Percentiles rank a stretch among this genome's conserved stretches.
Conservation (phyloP, 2,888 invertebrate species). For the Drosophila macrothrix region DNA sequence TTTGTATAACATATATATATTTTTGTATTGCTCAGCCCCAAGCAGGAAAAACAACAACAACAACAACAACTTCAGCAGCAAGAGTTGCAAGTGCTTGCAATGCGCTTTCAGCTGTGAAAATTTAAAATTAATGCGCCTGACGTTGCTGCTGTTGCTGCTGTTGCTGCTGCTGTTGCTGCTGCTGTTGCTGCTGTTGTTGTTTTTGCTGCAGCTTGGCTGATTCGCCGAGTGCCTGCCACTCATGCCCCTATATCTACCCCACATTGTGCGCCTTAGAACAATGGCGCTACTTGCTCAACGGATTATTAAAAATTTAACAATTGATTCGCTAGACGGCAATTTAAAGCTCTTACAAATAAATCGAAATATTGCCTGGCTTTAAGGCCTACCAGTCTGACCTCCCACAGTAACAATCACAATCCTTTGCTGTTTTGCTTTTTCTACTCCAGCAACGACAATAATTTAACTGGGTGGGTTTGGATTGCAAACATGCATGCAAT, state of each 20-base stretch:
- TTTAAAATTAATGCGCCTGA: slow-evolving; percentile 71
- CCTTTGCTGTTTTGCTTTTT: slow-evolving; percentile 11
- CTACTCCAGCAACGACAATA: not conserved
- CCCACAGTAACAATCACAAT: slow-evolving; percentile 17
- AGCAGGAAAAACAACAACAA: slow-evolving; percentile 11
- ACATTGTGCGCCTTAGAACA: slow-evolving; percentile 45
- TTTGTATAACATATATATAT: slow-evolving; percentile 1
- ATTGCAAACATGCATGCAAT: slow-evolving; percentile 50
- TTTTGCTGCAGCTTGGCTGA: slow-evolving; percentile 43
- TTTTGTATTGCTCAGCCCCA: slow-evolving; percentile 20
- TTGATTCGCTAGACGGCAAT: slow-evolving; percentile 47
- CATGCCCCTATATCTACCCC: not conserved
- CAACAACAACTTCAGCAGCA: slow-evolving; percentile 17
- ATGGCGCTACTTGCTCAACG: slow-evolving; percentile 48
- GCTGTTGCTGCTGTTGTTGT: slow-evolving; percentile 15
- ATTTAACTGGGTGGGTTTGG: not conserved
- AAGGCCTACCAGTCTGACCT: slow-evolving; percentile 15
- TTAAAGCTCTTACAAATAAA: slow-evolving; percentile 53
- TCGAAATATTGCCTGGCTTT: slow-evolving; percentile 43
- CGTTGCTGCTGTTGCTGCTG: slow-evolving; percentile 17
- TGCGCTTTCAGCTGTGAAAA: slow-evolving; percentile 68
- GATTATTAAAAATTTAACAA: slow-evolving; percentile 68
- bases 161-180: too few species aligned
- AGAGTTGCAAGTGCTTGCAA: slow-evolving; percentile 44
- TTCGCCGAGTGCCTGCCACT: slow-evolving; percentile 43